Evolutionary conservation across 1,140 invertebrate genomes (phyloP).

Genomic region (Sipha flava): DNA sequence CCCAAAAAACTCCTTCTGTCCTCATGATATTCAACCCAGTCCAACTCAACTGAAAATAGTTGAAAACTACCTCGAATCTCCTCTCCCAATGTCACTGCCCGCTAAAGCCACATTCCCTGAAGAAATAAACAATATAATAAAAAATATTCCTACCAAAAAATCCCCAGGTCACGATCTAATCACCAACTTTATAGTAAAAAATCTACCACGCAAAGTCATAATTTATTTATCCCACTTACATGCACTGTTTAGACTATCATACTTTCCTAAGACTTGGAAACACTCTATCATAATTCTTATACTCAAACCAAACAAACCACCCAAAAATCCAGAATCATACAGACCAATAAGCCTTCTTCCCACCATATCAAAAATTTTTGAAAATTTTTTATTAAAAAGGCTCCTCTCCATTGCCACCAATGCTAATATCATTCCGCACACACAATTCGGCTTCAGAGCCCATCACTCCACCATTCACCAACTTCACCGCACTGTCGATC

Average conservation of each 20-base stretch:
- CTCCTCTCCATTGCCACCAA: constrained; percentile 7
- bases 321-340: constrained; percentile 34
- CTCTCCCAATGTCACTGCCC: background rate
- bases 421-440: constrained; percentile 28
- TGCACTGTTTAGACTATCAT: constrained; percentile 17
- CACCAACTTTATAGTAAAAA: too few relatives aligned
- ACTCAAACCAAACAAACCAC: constrained; percentile 38
- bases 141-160: too few relatives aligned
- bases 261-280: constrained; percentile 38
- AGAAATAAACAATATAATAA: background rate
- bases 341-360: constrained; percentile 42
- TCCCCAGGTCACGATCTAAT: too few relatives aligned
- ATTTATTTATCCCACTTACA: background rate
- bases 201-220: background rate
- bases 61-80: background rate
- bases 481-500: background rate
- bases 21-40: too few relatives aligned
- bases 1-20: background rate
- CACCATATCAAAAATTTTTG: constrained; percentile 35
- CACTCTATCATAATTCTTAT: constrained; percentile 41
- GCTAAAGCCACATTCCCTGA: background rate
- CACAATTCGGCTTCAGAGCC: constrained; percentile 28
- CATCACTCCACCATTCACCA: constrained; percentile 21
- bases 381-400: constrained; percentile 36
- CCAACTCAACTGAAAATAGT: background rate